Base-by-base conservation (phyloP, 1,140 invertebrate species). In the Zaprionus capensis region DNA sequence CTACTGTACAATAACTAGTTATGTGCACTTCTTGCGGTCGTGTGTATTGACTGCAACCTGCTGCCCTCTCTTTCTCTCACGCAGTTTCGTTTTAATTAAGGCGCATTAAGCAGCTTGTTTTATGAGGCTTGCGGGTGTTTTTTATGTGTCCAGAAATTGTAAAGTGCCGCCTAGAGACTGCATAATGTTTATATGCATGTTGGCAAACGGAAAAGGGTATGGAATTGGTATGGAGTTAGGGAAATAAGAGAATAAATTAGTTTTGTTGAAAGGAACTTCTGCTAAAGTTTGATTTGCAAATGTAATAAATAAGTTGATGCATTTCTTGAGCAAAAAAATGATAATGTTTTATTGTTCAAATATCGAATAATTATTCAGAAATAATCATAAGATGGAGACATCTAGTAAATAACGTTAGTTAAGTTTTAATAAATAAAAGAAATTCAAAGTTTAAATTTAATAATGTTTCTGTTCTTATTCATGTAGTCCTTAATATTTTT, bases 1-100 rank as follows among this genome's bases (percentile, higher is more conserved):
- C 69, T 77, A 64, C 55, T 68, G 44, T 62, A 58, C 82, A 82
- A 88, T 88, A 90, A 90, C 84, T 90, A 88, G 81, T 84, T 88
- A 90, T 78, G 79, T 78, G 71, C 75, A 70, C 62, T 71, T 49
- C 72, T 71, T 75, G 66, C 31, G 71, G 61, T 28, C 49, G 53
- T 67, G 63, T 78, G 63, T 78, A 77, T 84, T 61, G 84, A 81
- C 80, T 84, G 74, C 74, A 75, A 22, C 63, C 38, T 26, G 26
- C 22, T 31, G 12, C 26, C 61, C 11, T 11, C 41, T 17, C 5
- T 44, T 41, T 36, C 20, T 38, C 15, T 1, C 11, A 46, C 34
- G 22, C 59, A 55, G 62, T 79, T 80, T 74, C 71, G 51, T 82
- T 84, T 90, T 90, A 90, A 90, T 90, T 90, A 90, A 80, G 72